Conservation (phyloP, 1,140 invertebrate species). For the Mylabris phalerata region DNA sequence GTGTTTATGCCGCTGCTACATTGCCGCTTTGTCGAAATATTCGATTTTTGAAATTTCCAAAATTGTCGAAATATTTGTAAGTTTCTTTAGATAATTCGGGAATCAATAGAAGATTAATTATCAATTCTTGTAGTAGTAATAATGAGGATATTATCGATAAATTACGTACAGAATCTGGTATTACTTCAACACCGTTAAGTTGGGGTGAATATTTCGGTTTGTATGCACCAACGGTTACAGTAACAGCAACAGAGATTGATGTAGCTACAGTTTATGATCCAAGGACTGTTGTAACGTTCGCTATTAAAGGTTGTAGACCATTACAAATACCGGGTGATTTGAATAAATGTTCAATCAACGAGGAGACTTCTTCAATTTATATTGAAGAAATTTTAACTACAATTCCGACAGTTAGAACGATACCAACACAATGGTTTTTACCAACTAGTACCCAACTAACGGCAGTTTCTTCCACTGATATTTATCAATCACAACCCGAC, state of each 20-base stretch:
- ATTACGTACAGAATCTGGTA: constrained; percentile 1
- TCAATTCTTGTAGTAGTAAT: background rate
- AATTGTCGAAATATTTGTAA: constrained; percentile 21
- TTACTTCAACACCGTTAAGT: constrained; percentile 23
- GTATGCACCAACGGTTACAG: constrained; percentile 33
- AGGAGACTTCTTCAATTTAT: constrained; percentile 1
- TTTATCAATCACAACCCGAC: too few relatives aligned
- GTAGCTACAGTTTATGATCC: constrained; percentile 33
- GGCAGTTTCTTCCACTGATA: too few relatives aligned
- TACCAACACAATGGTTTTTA: background rate
- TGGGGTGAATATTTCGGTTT: constrained; percentile 39
- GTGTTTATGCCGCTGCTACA: constrained; percentile 33
- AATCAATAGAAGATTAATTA: background rate
- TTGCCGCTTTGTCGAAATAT: constrained; percentile 34
- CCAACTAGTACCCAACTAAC: background rate
- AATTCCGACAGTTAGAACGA: background rate
- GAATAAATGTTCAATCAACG: constrained; percentile 17
- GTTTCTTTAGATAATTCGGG: background rate
- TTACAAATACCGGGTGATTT: constrained; percentile 26
- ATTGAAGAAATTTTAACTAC: constrained; percentile 18
- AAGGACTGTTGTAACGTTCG: constrained; percentile 33
- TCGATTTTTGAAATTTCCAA: constrained; percentile 32
- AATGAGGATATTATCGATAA: constrained; percentile 1
- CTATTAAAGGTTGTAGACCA: constrained; percentile 35
- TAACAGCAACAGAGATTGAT: constrained; percentile 25